Evolutionary conservation across 2,888 invertebrate genomes (phyloP), one percentile per base, ranked within the genome.

Genomic region (Volucella zonaria): DNA sequence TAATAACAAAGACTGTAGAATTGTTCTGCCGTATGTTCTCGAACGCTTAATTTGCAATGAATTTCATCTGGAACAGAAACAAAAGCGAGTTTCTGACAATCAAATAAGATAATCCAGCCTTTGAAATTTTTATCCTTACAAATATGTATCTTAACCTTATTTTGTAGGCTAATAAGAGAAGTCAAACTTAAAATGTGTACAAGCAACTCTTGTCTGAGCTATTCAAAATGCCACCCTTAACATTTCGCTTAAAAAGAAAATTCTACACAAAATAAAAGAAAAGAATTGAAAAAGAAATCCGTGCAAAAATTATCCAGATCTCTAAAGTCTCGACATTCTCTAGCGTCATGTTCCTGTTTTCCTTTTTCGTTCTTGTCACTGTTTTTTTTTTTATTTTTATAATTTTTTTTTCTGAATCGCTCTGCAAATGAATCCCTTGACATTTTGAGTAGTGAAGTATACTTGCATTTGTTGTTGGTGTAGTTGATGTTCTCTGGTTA

Each of bases 361-460:
- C 45, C 12, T 59, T 40, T 68, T 23, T 23, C 23, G 23, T 23
- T 23, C 23, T 23, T 23, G 23, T 4, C 23, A 23, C 3, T 23
- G 3, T 4, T 58, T 23, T 18, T 45, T 64, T 14, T 18, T 18
- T 18, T 18, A 18, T 18, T 18, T 18, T 18, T 18, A 18, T 18
- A 18, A n/a, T n/a, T n/a, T 74, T 59, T 64, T 62, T 67, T 75
- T 75, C 45, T 61, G 80, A 71, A 83, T 75, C 74, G 79, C 83
- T 83, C 83, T 83, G 75, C 79, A 83, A 79, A 83, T 79, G 79
- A 83, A 83, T 83, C 83, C 83, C 79, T 79, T 79, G 83, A 83
- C 83, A 83, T 83, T 83, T 83, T 83, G 75, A 83, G 79, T 75
- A 83, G 75, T 75, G 66, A 79, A 75, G 83, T 83, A 67, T 70